Conservation (phyloP, 2,797 vertebrate genomes). For the Falco columbarius region DNA sequence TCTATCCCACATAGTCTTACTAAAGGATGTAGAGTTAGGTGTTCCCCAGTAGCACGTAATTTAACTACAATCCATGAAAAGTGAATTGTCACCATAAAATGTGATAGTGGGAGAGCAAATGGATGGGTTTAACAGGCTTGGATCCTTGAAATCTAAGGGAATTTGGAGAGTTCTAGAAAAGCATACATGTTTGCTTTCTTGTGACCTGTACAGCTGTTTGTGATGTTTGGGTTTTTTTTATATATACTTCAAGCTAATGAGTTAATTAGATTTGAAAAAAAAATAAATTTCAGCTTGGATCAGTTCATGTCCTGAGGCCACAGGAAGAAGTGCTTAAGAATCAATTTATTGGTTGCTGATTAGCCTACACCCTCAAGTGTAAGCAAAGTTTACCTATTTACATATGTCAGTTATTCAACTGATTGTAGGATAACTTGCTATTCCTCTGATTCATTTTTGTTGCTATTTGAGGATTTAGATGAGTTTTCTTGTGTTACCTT, state of each 20-base stretch:
- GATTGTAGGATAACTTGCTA: background rate
- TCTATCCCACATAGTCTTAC: fast-evolving
- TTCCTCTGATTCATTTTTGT: background rate
- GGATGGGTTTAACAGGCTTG: background rate
- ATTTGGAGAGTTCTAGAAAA: background rate
- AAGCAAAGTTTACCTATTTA: background rate
- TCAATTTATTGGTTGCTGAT: background rate
- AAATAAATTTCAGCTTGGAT: background rate
- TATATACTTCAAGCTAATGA: background rate
- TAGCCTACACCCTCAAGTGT: background rate
- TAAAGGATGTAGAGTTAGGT: background rate
- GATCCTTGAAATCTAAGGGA: background rate
- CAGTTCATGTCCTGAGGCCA: background rate
- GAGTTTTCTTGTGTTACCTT: background rate
- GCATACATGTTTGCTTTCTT: background rate
- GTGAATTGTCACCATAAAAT: background rate
- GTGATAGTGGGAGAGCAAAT: background rate
- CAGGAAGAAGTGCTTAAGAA: background rate
- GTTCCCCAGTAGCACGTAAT: background rate
- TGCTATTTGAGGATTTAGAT: background rate
- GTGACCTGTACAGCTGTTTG: background rate
- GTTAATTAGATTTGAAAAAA: background rate
- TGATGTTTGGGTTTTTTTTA: background rate
- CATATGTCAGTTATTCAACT: background rate
- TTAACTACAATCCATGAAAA: background rate